Conservation (phyloP, 2,888 invertebrate genomes). For the Pycnomerus fuliginosus region DNA sequence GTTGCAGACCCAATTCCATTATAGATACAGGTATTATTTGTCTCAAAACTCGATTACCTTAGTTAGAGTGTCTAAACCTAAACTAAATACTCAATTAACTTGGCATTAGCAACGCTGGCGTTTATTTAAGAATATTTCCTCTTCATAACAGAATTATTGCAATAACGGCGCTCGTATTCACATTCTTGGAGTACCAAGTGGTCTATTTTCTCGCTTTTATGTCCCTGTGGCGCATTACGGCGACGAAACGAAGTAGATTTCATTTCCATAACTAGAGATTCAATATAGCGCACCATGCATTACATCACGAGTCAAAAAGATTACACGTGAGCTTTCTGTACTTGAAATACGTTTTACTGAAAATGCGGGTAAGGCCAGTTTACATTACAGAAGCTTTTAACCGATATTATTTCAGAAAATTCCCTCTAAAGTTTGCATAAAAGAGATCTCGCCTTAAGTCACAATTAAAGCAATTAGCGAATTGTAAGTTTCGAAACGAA, state of each 20-base stretch:
- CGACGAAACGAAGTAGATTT: slow-evolving; percentile 14
- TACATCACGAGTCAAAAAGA: slow-evolving; percentile 14
- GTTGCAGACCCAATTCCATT: too few species aligned
- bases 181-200: slow-evolving; percentile 12
- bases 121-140: slow-evolving; percentile 16
- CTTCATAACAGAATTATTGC: slow-evolving; percentile 17
- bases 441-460: slow-evolving; percentile 21
- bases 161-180: slow-evolving; percentile 9
- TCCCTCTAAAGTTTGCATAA: slow-evolving; percentile 6
- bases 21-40: too few species aligned
- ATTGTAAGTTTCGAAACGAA: slow-evolving; percentile 22
- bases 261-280: slow-evolving; percentile 14
- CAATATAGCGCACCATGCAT: slow-evolving; percentile 18
- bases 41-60: too few species aligned
- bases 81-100: slow-evolving; percentile 18
- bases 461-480: slow-evolving; percentile 28
- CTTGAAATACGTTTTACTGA: too few species aligned
- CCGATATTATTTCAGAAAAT: slow-evolving; percentile 5
- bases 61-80: too few species aligned
- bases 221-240: slow-evolving; percentile 7
- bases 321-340: too few species aligned
- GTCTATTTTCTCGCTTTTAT: slow-evolving; percentile 10
- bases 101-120: slow-evolving; percentile 12
- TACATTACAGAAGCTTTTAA: slow-evolving; percentile 8
- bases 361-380: too few species aligned